Base-by-base conservation (phyloP, 2,797 vertebrate species). In the Rhinoraja longicauda region DNA sequence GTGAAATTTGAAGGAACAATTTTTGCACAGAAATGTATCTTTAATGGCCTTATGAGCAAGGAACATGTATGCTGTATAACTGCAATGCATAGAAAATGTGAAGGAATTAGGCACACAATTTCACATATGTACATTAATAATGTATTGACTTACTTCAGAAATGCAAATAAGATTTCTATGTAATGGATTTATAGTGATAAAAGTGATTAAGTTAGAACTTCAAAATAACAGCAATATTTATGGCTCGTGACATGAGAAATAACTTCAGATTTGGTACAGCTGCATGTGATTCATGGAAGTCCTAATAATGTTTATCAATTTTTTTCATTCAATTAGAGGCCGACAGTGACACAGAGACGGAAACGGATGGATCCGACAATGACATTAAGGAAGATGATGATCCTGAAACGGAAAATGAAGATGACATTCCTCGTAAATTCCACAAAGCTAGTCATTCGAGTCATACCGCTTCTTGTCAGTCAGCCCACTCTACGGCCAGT, bases 261-360 rank as follows among this genome's bases (percentile, higher is more conserved):
- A 8, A 36, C 84, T 5, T 19, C 64, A 67, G 59, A 67, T 32
- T 53, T 10, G 17, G 17, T 88, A 19, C 29, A 36, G 62, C n/a
- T 88, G 29, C 84, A 21, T 2, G 8, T 76, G 13, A 75, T 76
- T 53, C 72, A 72, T 72, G 79, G 45, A 72, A 67, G 32, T 36
- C 2, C 36, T 91, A 10, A 72, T 39, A 86, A 93, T 59, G 45
- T 84, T 93, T 81, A 24, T 24, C n/a, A 39, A 79, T 94, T 94
- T 94, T 94, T n/a, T 93, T 95, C 96, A 93, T 93, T 94, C 94
- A 94, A 94, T 93, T 96, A 99, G 98, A 98, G 94, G 98, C 97
- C 29, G 98, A 98, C 95, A 99, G 97, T 96, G 98, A 97, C 96
- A 97, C 97, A 94, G 98, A 98, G 93, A 98, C 97, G 45, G 97